These are phyloP conservation scores for Rhamphomyia laevipes DNA, from an alignment of 2,888 invertebrate genomes.

Conservation along the genomic window DNA sequence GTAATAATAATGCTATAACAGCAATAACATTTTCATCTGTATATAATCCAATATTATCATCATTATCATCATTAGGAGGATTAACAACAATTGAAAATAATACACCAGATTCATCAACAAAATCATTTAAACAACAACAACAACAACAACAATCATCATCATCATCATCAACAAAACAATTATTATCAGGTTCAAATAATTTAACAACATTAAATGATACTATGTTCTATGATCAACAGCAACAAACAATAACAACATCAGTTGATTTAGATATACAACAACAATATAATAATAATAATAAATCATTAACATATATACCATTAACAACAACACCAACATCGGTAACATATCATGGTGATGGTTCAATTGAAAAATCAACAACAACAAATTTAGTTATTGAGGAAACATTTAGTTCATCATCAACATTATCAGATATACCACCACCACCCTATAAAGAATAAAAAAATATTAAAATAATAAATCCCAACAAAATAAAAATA, in stretches of 20 bases:
- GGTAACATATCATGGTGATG: slow-evolving; percentile 18
- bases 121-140: slow-evolving; percentile 3
- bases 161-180: slow-evolving; percentile 1
- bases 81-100: neutral
- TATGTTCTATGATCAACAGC: slow-evolving; percentile 3
- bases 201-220: slow-evolving; percentile 5
- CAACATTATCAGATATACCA: too few relatives aligned
- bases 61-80: neutral
- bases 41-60: neutral
- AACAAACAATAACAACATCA: slow-evolving; percentile 5
- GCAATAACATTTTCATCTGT: too few relatives aligned
- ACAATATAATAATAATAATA: slow-evolving; percentile 6
- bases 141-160: slow-evolving; percentile 2
- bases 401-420: neutral
- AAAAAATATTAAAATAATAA: neutral
- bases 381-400: slow-evolving; percentile 31
- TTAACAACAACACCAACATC: neutral
- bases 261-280: neutral
- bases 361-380: slow-evolving; percentile 34
- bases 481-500: neutral
- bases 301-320: neutral
- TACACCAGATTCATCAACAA: slow-evolving; percentile 3
- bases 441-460: neutral
- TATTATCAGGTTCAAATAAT: slow-evolving; percentile 2
- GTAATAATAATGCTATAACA: too few relatives aligned